Percentiles rank a stretch among this genome's conserved stretches.
phyloP scores from a whole-genome alignment of 2,888 invertebrate genomes.

The Dioctria rufipes region DNA sequence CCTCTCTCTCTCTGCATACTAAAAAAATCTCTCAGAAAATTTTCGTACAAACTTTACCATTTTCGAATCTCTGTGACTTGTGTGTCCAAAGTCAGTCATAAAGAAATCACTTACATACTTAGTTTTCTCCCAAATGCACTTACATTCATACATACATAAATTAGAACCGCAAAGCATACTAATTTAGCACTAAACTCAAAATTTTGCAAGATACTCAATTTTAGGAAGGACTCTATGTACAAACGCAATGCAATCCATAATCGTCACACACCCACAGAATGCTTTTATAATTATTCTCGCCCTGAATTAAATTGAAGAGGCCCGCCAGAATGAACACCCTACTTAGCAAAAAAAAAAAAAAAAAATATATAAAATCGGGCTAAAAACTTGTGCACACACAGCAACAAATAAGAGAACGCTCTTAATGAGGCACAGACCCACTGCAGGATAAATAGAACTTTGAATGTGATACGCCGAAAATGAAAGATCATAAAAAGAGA shows the following conservation, averaged over 20 bases:
- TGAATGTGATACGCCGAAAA: constrained; percentile 26
- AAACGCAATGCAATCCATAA: neutral
- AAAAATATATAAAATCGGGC: neutral
- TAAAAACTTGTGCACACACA: constrained; percentile 42
- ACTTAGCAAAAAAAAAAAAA: neutral
- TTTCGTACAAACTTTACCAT: too few relatives aligned
- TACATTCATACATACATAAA: too few relatives aligned
- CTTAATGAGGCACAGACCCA: constrained; percentile 10
- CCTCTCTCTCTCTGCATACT: too few relatives aligned
- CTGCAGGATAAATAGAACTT: neutral
- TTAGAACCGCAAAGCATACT: neutral
- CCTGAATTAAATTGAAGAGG: too few relatives aligned
- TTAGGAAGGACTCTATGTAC: neutral
- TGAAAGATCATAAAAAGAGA: constrained; percentile 15
- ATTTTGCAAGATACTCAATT: neutral
- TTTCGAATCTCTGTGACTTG: too few relatives aligned
- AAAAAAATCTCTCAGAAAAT: too few relatives aligned
- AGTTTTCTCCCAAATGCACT: too few relatives aligned
- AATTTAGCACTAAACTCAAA: neutral
- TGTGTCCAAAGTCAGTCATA: too few relatives aligned
- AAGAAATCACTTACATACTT: too few relatives aligned
- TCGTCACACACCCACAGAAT: neutral
- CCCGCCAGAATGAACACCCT: neutral
- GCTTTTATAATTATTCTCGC: neutral
- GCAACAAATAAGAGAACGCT: constrained; percentile 20